phyloP scores from a whole-genome alignment of 1,140 invertebrate genomes.

The Megalonaias nervosa region DNA sequence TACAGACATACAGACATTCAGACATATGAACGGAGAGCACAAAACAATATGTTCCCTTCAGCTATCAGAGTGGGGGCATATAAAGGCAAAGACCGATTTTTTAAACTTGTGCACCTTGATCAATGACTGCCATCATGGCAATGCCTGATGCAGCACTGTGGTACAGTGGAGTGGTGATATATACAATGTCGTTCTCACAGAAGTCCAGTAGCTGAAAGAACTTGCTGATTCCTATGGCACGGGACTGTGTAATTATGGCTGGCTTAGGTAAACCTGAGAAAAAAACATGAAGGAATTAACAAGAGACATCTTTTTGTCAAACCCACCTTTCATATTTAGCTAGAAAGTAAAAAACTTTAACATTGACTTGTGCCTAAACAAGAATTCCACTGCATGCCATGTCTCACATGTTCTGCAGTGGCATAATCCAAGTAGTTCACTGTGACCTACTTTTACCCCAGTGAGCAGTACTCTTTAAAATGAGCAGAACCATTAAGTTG shows the following conservation, averaged over 20 bases:
- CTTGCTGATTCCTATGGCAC: slow-evolving; percentile 36
- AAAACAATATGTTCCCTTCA: no score
- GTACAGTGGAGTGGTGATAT: slow-evolving; percentile 60
- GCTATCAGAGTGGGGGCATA: background rate
- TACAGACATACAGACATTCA: background rate
- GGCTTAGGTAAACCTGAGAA: slow-evolving; percentile 49
- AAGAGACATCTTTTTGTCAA: no score
- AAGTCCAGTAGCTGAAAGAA: slow-evolving; percentile 38
- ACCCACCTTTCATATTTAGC: no score
- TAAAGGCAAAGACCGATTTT: no score
- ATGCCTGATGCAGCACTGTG: slow-evolving; percentile 58
- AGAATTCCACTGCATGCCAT: no score
- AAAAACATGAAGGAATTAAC: background rate
- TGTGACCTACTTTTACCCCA: no score
- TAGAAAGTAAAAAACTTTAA: no score
- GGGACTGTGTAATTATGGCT: slow-evolving; percentile 42
- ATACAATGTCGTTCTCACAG: slow-evolving; percentile 49
- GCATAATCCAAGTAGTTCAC: no score
- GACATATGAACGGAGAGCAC: background rate
- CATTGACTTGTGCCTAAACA: no score
- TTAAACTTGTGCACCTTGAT: slow-evolving; percentile 37
- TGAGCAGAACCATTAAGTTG: no score
- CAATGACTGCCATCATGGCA: slow-evolving; percentile 45
- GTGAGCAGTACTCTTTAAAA: no score
- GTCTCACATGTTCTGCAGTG: no score